Base-by-base conservation (phyloP, 2,888 invertebrate species). In the Melanostoma scalare region DNA sequence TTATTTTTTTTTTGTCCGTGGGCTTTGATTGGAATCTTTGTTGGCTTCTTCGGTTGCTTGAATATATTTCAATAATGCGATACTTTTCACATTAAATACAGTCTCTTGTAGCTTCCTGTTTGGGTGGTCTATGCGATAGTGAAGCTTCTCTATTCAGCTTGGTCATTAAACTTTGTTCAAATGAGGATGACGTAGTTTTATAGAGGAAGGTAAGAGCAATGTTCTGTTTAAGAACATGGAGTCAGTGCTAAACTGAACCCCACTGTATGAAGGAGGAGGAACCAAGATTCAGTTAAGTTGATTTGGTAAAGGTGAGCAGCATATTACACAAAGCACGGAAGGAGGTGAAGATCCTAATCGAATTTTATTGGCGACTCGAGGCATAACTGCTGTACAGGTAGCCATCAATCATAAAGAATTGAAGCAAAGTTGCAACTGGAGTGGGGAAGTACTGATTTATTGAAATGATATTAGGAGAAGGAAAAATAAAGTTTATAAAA, bases 91-190 rank as follows among this genome's bases (percentile, higher is more conserved):
- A 58, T 44, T 52, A 72, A 61, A 60, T 56, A 6, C 38, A 36
- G 40, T 46, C 44, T 68, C 61, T 36, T 35, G 52, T 20, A 50
- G 48, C 60, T 79, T 79, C 79, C 78, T 67, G 74, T 60, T 75
- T 79, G 79, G 79, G 79, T 79, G 79, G 79, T 79, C 79, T 69
- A 50, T 48, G 46, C 20, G 31, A 55, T 10, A 38, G 20, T 40
- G 6, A 20, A 20, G 44, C 40, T 52, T 35, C 6, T 6, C n/a
- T 42, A 4, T 42, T 46, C 3, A 4, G 30, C 30, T 4, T 38
- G 30, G 42, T 52, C 9, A 60, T 69, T 58, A 38, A 46, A 35
- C 35, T 40, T n/a, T 35, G 46, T 50, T 71, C 1, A 46, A 60
- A 53, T 48, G 42, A 48, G 36, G 40, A 50, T 55, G 55, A 52